These are phyloP conservation scores for Cyclopterus lumpus DNA, from an alignment of 2,797 vertebrate species.

Conservation along the genomic window DNA sequence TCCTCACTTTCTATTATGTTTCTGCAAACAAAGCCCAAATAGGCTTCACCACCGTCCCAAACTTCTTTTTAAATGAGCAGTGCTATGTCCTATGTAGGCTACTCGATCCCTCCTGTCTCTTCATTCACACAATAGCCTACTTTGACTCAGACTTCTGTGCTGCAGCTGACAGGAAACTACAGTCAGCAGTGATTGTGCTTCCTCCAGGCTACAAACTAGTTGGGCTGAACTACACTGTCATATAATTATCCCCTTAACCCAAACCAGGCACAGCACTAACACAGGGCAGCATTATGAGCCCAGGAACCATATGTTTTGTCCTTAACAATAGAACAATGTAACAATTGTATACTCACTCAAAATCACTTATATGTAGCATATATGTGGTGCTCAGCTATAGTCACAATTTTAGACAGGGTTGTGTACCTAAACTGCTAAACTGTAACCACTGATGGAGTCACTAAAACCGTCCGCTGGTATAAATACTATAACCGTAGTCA, in stretches of 20 bases:
- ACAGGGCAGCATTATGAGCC: slow-evolving; percentile 55
- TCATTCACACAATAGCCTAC: slow-evolving; percentile 64
- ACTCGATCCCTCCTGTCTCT: slow-evolving; percentile 50
- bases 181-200: slow-evolving; percentile 84
- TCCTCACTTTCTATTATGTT: slow-evolving; percentile 18
- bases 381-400: background rate
- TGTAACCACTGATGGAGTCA: background rate
- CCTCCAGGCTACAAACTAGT: slow-evolving; percentile 82
- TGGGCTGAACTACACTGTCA: slow-evolving; percentile 79
- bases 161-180: slow-evolving; percentile 83
- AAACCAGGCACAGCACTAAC: slow-evolving; percentile 71
- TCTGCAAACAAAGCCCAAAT: slow-evolving; percentile 26
- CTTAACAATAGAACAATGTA: slow-evolving; percentile 38
- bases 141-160: slow-evolving; percentile 61
- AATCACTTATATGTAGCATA: background rate
- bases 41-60: background rate
- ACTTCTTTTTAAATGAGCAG: slow-evolving; percentile 13
- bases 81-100: slow-evolving; percentile 33
- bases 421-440: background rate
- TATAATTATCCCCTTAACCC: slow-evolving; percentile 80
- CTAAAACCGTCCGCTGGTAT: background rate
- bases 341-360: background rate
- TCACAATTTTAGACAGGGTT: background rate
- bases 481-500: background rate
- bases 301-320: slow-evolving; percentile 48